A percentile compares a stretch with the other conserved stretches of the same genome.
phyloP scores from a whole-genome alignment of 92 coral and sea anemone genomes.

The Phenganax marumi region DNA sequence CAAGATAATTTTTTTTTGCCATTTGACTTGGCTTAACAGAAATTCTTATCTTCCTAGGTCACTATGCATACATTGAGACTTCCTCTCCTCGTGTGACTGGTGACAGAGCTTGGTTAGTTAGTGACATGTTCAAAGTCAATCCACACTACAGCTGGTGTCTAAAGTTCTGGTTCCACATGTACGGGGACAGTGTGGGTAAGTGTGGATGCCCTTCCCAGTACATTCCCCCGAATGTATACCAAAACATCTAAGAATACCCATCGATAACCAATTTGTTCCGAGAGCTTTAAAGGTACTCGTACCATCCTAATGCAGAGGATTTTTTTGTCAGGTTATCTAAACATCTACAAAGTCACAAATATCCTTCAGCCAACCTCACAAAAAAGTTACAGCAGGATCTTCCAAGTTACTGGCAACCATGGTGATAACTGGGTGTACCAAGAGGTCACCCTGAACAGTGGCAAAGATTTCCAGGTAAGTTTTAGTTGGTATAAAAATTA shows the following conservation, averaged over 20 bases:
- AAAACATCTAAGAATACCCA: too few species aligned
- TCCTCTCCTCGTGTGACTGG: constrained; percentile 73
- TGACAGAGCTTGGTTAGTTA: constrained; percentile 72
- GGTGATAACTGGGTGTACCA: constrained; percentile 78
- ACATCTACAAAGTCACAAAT: constrained; percentile 47
- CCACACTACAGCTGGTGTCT: constrained; percentile 76
- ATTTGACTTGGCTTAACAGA: too few species aligned
- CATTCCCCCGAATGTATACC: too few species aligned
- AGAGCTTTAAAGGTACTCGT: too few species aligned
- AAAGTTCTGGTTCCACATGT: constrained; percentile 91
- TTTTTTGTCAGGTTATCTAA: constrained; percentile 31
- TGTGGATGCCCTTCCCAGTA: too few species aligned
- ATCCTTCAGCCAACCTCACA: constrained; percentile 44
- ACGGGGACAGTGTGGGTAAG: constrained; percentile 73
- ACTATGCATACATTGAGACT: constrained; percentile 78
- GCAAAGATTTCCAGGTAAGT: constrained; percentile 81
- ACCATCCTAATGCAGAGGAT: too few species aligned
- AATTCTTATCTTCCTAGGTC: constrained; percentile 55
- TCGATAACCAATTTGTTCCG: too few species aligned
- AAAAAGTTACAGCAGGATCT: constrained; percentile 29
- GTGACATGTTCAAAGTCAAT: constrained; percentile 72
- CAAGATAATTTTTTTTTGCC: neutral
- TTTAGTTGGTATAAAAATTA: neutral
- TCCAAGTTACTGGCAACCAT: constrained; percentile 63
- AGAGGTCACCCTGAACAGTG: constrained; percentile 70